phyloP scores from a whole-genome alignment of 2,888 invertebrate genomes.

The Elegia similella region DNA sequence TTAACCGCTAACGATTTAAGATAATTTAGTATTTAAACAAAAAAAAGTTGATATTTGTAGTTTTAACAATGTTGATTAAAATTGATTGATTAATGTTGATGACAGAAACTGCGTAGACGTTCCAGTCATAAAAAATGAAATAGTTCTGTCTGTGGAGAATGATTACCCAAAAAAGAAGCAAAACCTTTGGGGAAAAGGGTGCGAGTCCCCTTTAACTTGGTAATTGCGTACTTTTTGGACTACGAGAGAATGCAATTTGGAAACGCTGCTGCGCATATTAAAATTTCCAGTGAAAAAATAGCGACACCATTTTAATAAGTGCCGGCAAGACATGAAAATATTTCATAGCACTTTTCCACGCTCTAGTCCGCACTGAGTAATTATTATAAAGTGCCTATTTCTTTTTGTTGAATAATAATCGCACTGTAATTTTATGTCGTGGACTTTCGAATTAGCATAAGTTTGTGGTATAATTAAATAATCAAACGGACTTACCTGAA shows the following conservation, averaged over 20 bases:
- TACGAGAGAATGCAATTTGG: conserved; percentile 60
- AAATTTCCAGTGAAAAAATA: conserved; percentile 29
- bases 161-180: not conserved
- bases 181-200: not conserved
- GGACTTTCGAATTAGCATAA: conserved; percentile 4
- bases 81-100: too few species aligned
- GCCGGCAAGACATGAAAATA: conserved; percentile 29
- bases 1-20: too few species aligned
- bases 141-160: too few species aligned
- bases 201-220: conserved; percentile 12
- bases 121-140: too few species aligned
- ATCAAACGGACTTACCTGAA: too few species aligned
- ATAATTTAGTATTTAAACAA: too few species aligned
- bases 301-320: conserved; percentile 32
- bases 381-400: conserved; percentile 9
- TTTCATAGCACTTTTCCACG: conserved; percentile 22
- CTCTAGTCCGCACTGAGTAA: conserved; percentile 13
- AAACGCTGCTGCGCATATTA: conserved; percentile 38
- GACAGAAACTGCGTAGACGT: too few species aligned
- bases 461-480: not conserved
- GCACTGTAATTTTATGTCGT: not conserved
- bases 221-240: conserved; percentile 51
- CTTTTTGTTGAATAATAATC: conserved; percentile 7
- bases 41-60: too few species aligned
- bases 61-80: too few species aligned